Evolutionary conservation across 2,888 invertebrate species (phyloP).

Genomic region (Nemapogon koenigi): DNA sequence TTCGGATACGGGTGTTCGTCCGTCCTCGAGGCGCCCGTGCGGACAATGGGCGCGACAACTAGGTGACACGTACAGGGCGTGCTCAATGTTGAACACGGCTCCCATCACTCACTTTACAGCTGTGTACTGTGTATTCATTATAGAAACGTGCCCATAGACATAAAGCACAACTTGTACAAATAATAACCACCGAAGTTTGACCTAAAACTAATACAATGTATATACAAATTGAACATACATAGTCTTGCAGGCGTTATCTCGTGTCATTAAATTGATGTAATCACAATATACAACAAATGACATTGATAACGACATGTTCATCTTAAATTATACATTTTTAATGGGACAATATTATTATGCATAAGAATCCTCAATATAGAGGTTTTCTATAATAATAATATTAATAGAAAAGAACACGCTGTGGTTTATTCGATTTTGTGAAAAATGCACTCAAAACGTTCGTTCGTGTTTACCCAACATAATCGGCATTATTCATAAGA

Average conservation of each 20-base stretch:
- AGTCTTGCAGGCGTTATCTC: too few relatives aligned
- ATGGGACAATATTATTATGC: too few relatives aligned
- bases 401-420: slow-evolving; percentile 5
- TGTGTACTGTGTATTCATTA: background rate
- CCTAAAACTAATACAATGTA: too few relatives aligned
- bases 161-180: slow-evolving; percentile 2
- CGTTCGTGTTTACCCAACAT: slow-evolving; percentile 54
- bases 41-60: slow-evolving; percentile 62
- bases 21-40: slow-evolving; percentile 24
- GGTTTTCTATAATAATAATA: background rate
- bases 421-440: slow-evolving; percentile 26
- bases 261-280: too few relatives aligned
- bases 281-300: too few relatives aligned
- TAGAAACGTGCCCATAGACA: background rate
- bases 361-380: too few relatives aligned
- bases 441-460: slow-evolving; percentile 43
- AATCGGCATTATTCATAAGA: slow-evolving; percentile 65
- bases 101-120: slow-evolving; percentile 16
- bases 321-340: too few relatives aligned
- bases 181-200: too few relatives aligned
- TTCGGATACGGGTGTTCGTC: slow-evolving; percentile 18
- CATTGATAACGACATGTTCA: too few relatives aligned
- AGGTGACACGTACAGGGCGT: slow-evolving; percentile 52
- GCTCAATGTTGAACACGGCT: slow-evolving; percentile 45
- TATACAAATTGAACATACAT: too few relatives aligned